These are phyloP conservation scores for Cryptoprocta ferox DNA, from an alignment of 2,797 vertebrate genomes.

Conservation along the genomic window DNA sequence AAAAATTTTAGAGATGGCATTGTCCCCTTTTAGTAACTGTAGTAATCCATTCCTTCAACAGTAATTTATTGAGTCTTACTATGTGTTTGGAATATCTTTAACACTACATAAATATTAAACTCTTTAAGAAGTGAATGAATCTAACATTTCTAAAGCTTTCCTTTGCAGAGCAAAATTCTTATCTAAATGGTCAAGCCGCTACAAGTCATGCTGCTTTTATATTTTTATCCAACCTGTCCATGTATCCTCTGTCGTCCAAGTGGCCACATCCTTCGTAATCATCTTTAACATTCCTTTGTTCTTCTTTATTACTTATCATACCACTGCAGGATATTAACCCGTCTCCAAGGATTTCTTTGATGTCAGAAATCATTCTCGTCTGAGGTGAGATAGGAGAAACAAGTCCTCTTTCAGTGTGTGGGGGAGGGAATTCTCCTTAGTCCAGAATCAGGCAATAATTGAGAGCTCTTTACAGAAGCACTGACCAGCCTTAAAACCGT, in stretches of 20 bases:
- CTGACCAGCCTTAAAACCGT: not conserved
- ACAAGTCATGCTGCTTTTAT: not conserved
- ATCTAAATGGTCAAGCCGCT: not conserved
- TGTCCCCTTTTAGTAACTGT: not conserved
- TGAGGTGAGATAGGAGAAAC: not conserved
- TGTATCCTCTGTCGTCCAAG: not conserved
- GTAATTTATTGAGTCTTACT: conserved; percentile 52
- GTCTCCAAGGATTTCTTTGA: not conserved
- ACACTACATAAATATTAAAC: conserved; percentile 10
- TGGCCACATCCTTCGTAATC: not conserved
- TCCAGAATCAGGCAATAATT: not conserved
- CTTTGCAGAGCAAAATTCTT: conserved; percentile 20
- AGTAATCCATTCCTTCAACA: conserved; percentile 26
- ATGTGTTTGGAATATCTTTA: conserved; percentile 49
- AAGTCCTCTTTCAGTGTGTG: not conserved
- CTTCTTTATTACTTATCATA: not conserved
- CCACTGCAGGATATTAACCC: not conserved
- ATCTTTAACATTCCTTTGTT: not conserved
- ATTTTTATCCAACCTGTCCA: not conserved
- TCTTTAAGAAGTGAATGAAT: conserved; percentile 26
- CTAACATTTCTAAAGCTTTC: conserved; percentile 39
- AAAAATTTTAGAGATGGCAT: conserved; percentile 24
- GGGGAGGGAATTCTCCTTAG: not conserved
- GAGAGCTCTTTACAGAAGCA: not conserved
- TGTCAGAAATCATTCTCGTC: not conserved